These are phyloP conservation scores for Hemibagrus guttatus DNA, from an alignment of 2,797 vertebrate genomes.

Conservation along the genomic window DNA sequence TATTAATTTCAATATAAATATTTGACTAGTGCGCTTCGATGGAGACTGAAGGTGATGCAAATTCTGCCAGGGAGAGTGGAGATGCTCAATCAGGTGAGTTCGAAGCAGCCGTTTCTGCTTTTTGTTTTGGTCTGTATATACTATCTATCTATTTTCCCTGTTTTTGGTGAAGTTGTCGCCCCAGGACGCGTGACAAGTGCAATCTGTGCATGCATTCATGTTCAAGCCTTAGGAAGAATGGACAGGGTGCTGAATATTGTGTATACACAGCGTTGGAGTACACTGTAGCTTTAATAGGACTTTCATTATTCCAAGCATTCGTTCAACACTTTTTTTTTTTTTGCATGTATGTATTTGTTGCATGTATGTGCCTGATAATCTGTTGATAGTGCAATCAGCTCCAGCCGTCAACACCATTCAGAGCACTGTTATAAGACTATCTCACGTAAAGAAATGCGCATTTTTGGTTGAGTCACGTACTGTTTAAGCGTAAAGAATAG, in stretches of 20 bases:
- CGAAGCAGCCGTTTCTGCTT: too few species aligned
- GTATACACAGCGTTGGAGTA: neutral
- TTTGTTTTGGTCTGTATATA: neutral
- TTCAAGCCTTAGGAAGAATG: neutral
- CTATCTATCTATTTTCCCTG: too few species aligned
- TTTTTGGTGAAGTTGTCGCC: neutral
- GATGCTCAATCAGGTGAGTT: conserved; percentile 39
- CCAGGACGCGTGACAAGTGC: neutral
- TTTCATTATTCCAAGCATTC: neutral
- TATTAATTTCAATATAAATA: neutral
- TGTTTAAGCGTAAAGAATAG: neutral
- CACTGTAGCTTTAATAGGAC: neutral
- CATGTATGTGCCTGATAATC: neutral
- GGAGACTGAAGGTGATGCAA: conserved; percentile 48
- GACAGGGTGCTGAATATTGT: neutral
- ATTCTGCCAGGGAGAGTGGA: conserved; percentile 27
- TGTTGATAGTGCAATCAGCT: conserved; percentile 14
- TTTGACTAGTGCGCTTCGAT: conserved; percentile 35
- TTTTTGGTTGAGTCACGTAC: neutral
- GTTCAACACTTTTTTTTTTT: neutral
- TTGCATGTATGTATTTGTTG: too few species aligned
- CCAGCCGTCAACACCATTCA: neutral
- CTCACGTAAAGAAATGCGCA: neutral
- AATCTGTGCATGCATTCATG: neutral
- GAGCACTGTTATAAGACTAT: neutral